Percentiles rank a stretch among this genome's conserved stretches.
Conservation (phyloP, 2,797 vertebrate genomes). For the Acanthornis magna region DNA sequence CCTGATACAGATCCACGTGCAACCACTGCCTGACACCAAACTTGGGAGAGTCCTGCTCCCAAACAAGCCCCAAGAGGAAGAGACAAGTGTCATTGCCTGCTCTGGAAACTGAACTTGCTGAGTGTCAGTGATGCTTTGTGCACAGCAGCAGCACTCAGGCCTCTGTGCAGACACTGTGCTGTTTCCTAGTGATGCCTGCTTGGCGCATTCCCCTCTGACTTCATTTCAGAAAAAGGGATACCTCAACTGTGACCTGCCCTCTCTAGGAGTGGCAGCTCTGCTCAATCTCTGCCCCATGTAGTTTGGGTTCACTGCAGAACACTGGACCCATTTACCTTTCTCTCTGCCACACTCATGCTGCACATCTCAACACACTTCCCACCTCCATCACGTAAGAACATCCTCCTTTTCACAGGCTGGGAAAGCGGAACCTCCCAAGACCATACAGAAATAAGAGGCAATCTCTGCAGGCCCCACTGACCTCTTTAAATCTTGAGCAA, state of each 20-base stretch:
- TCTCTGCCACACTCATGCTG: not conserved
- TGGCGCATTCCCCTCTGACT: not conserved
- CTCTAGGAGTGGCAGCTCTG: not conserved
- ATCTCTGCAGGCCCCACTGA: not conserved
- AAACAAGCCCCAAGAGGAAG: not conserved
- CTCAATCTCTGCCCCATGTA: rapidly evolving
- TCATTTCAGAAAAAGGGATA: not conserved
- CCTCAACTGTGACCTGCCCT: not conserved
- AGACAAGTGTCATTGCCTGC: not conserved
- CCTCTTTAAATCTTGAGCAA: not conserved
- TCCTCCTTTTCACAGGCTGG: not conserved
- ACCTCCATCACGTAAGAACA: not conserved
- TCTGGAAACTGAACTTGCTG: not conserved
- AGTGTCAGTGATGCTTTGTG: not conserved
- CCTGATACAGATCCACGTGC: not conserved
- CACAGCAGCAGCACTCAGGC: not conserved
- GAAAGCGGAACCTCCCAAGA: not conserved
- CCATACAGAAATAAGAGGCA: not conserved
- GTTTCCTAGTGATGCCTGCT: not conserved
- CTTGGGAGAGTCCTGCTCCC: not conserved
- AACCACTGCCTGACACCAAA: not conserved
- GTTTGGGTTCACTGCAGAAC: not conserved
- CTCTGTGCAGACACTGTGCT: not conserved
- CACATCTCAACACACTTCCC: not conserved
- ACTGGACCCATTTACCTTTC: not conserved